phyloP scores from a whole-genome alignment of 1,140 invertebrate species.

The Solenopsis invicta region DNA sequence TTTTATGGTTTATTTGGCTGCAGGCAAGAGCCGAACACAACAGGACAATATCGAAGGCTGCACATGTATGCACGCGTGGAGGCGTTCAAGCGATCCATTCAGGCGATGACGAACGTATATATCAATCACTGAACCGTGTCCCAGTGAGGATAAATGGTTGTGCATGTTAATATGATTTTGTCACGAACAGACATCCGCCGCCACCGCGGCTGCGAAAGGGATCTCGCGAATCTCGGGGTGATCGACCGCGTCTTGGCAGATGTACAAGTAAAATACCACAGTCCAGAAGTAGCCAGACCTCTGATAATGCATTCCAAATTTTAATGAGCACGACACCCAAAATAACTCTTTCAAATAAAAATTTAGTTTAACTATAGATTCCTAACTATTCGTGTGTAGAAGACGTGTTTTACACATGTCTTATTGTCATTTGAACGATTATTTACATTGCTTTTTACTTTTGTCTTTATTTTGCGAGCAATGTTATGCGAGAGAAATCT shows the following conservation, averaged over 20 bases:
- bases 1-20: conserved; percentile 52
- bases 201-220: conserved; percentile 2
- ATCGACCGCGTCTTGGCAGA: conserved; percentile 52
- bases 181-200: background rate
- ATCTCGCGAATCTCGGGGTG: conserved; percentile 35
- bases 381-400: background rate
- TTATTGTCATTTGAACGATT: background rate
- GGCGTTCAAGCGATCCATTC: conserved; percentile 31
- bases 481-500: background rate
- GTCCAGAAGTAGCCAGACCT: background rate
- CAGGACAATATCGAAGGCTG: background rate
- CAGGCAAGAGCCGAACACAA: background rate
- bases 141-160: conserved; percentile 10
- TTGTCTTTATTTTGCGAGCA: background rate
- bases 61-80: background rate
- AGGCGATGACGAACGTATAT: conserved; percentile 19
- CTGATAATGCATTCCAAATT: conserved; percentile 40
- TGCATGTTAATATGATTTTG: conserved; percentile 35
- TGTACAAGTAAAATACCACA: conserved; percentile 35
- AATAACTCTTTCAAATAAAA: conserved; percentile 15
- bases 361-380: conserved; percentile 9
- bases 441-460: background rate
- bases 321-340: background rate
- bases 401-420: background rate
- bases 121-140: conserved; percentile 42